Evolutionary conservation across 2,797 vertebrate species (phyloP).

Genomic region (Yasuhikotakia modesta): DNA sequence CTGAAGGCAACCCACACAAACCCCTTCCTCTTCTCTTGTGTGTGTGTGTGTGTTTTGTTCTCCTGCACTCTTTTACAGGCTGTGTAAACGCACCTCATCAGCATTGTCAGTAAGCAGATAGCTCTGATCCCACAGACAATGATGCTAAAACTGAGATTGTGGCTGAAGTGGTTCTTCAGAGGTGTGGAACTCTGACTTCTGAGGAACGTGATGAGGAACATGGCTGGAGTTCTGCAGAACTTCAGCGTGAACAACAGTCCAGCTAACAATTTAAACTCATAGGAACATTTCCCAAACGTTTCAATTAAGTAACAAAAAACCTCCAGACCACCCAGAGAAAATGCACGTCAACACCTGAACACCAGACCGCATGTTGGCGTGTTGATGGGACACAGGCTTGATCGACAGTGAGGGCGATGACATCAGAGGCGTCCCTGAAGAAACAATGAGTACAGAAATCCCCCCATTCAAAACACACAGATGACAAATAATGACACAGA

Average conservation of each 20-base stretch:
- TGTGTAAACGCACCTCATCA: slow-evolving; percentile 41
- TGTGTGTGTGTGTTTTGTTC: not conserved
- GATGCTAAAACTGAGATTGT: too few relatives aligned
- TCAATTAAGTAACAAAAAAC: too few relatives aligned
- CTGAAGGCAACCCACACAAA: slow-evolving; percentile 20
- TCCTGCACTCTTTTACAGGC: slow-evolving; percentile 1
- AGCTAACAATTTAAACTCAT: too few relatives aligned
- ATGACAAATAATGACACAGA: slow-evolving; percentile 26
- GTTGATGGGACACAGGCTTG: not conserved
- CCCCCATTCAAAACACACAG: slow-evolving; percentile 6
- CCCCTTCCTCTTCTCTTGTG: slow-evolving; percentile 14
- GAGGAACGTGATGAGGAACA: too few relatives aligned
- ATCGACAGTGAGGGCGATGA: slow-evolving; percentile 4
- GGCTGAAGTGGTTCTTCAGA: too few relatives aligned
- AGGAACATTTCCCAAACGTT: too few relatives aligned
- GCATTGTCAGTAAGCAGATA: slow-evolving; percentile 43
- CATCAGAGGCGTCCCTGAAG: not conserved
- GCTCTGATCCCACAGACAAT: slow-evolving; percentile 14
- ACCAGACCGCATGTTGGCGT: not conserved
- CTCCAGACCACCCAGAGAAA: not conserved
- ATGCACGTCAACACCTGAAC: slow-evolving; percentile 19
- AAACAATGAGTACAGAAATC: not conserved
- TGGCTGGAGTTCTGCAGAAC: too few relatives aligned
- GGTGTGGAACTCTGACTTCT: too few relatives aligned
- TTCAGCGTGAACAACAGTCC: too few relatives aligned